Evolutionary conservation across 1,140 invertebrate species (phyloP).

Genomic region (Meloidogyne hapla): DNA sequence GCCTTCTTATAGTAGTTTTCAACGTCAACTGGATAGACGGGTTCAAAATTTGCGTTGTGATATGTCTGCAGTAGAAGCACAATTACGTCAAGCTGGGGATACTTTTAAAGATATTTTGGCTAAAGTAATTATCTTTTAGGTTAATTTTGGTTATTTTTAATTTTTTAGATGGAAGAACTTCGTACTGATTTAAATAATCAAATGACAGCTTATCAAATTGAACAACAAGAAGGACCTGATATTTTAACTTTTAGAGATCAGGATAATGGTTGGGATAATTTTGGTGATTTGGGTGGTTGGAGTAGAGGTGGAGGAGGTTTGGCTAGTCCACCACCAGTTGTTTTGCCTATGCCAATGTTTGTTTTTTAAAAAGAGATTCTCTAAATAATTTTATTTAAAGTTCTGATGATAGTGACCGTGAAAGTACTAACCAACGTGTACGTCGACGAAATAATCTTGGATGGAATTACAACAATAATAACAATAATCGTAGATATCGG

Average conservation of each 20-base stretch:
- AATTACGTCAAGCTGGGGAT: neutral
- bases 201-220: neutral
- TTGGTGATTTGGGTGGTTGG: neutral
- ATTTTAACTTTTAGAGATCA: neutral
- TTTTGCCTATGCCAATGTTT: neutral
- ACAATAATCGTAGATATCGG: neutral
- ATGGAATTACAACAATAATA: neutral
- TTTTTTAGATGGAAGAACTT: neutral
- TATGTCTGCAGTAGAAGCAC: constrained; percentile 5
- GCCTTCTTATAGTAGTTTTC: neutral
- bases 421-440: neutral
- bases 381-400: neutral
- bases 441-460: neutral
- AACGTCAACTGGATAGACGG: neutral
- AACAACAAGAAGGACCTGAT: neutral
- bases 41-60: constrained; percentile 5
- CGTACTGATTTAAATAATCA: neutral
- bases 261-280: neutral
- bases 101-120: neutral
- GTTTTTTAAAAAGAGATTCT: neutral
- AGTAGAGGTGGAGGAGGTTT: neutral
- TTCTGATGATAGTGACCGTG: neutral
- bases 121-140: neutral
- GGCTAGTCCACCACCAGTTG: neutral
- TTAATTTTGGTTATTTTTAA: neutral